These are phyloP conservation scores for Tenrec ecaudatus DNA, from an alignment of 2,113 vertebrate genomes.

Conservation along the genomic window DNA sequence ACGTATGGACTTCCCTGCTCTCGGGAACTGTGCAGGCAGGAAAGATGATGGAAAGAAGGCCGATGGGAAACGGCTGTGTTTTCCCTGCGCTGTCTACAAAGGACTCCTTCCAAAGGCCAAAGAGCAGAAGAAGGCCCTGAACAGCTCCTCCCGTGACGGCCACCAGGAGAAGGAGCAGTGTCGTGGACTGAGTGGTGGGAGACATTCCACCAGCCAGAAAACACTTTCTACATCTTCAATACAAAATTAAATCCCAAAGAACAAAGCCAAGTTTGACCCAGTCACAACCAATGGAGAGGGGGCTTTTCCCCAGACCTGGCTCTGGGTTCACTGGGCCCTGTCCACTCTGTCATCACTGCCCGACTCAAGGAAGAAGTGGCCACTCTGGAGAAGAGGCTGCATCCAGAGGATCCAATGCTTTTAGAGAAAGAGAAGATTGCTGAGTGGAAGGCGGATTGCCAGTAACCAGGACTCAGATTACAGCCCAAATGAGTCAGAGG, in stretches of 20 bases:
- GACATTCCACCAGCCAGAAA: too few species aligned
- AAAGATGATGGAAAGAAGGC: conserved; percentile 91
- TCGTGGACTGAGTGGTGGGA: too few species aligned
- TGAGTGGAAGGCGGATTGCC: conserved; percentile 90
- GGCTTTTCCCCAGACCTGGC: conserved; percentile 89
- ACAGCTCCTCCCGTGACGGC: too few species aligned
- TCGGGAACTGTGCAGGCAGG: conserved; percentile 90
- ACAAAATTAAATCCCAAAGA: too few species aligned
- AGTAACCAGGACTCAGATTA: conserved; percentile 91
- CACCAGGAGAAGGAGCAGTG: too few species aligned
- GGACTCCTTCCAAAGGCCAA: too few species aligned
- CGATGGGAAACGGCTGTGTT: conserved; percentile 49
- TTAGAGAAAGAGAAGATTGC: conserved; percentile 92
- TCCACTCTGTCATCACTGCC: conserved; percentile 90
- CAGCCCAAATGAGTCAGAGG: conserved; percentile 92
- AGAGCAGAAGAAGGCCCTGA: too few species aligned
- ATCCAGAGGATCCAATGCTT: conserved; percentile 91
- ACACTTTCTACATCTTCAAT: too few species aligned
- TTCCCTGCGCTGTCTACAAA: too few species aligned
- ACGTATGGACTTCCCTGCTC: conserved; percentile 87
- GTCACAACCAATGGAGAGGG: too few species aligned
- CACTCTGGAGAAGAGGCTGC: conserved; percentile 90
- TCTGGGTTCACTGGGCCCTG: conserved; percentile 89
- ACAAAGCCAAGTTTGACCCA: too few species aligned
- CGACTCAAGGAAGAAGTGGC: conserved; percentile 91